Evolutionary conservation across 1,140 invertebrate species (phyloP).

Genomic region (Brevipalpus yothersi): DNA sequence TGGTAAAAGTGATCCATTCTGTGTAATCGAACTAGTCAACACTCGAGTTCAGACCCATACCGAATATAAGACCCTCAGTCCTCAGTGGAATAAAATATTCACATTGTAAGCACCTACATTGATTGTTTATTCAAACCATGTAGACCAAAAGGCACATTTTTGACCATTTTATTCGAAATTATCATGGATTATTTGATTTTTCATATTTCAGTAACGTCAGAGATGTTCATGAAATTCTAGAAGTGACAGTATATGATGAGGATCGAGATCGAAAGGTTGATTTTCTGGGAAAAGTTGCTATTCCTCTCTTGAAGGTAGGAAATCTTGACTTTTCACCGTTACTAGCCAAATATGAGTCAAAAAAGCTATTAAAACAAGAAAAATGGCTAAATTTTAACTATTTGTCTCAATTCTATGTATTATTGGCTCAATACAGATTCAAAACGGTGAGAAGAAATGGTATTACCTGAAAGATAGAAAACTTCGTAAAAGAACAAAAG

Average conservation of each 20-base stretch:
- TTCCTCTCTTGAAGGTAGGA: constrained; percentile 42
- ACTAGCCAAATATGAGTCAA: too few species aligned
- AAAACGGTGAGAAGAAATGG: constrained; percentile 79
- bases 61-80: constrained; percentile 86
- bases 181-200: not conserved
- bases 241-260: constrained; percentile 95
- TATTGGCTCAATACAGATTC: constrained; percentile 33
- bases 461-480: constrained; percentile 93
- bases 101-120: constrained; percentile 50
- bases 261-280: constrained; percentile 94
- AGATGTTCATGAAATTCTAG: constrained; percentile 83
- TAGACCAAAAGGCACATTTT: not conserved
- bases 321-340: not conserved
- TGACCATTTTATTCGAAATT: not conserved
- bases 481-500: constrained; percentile 58
- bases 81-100: constrained; percentile 96
- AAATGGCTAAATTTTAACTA: too few species aligned
- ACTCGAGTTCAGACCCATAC: constrained; percentile 86
- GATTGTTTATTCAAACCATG: too few species aligned
- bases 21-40: constrained; percentile 84
- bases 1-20: constrained; percentile 76
- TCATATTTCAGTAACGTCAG: constrained; percentile 55
- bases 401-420: too few species aligned
- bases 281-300: constrained; percentile 75
- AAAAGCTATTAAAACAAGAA: too few species aligned